Base-by-base conservation (phyloP, 2,888 invertebrate species). In the Junonia oenone region DNA sequence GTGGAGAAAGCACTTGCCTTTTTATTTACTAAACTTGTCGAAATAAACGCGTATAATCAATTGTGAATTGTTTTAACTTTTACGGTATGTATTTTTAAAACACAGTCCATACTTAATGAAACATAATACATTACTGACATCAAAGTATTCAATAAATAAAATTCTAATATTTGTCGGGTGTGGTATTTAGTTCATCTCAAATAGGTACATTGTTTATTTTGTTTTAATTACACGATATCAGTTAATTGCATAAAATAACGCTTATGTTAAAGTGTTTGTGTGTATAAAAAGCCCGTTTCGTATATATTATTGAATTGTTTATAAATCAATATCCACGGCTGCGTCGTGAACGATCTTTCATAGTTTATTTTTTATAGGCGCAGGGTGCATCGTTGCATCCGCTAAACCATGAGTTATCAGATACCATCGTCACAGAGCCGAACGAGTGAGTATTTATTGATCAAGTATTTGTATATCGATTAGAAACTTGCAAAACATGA, bases 391-490 rank as follows among this genome's bases (percentile, higher is more conserved):
- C 72, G 66, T 68, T 81, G 91, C 92, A 92, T 92, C 91, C 91
- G 85, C 86, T 90, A 90, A 93, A 93, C 91, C 92, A 96, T 96
- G 96, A 96, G 95, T 92, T 96, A 95, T 91, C 93, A 93, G 91
- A 94, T 95, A 93, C 94, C 94, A 76, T 91, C 93, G 63, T 93
- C 95, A 70, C 96, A 95, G 90, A 94, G 94, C 80, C 93, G 96
- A 83, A 94, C 95, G 77, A 95, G 96, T 96, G 91, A 95, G 95
- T 95, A 61, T 48, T 48, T 14, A 33, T 48, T 45, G 45, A 40
- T 45, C 31, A 26, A 47, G 17, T 48, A 40, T 5, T 14, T 27
- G 33, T 43, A 49, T 46, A 55, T 35, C 6, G 15, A 45, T 14
- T 22, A 51, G 45, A 49, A 43, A 38, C 56, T 14, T 40, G 5